A percentile compares a stretch with the other conserved stretches of the same genome.
Conservation (phyloP, 2,888 invertebrate genomes). For the Torymus texanus region DNA sequence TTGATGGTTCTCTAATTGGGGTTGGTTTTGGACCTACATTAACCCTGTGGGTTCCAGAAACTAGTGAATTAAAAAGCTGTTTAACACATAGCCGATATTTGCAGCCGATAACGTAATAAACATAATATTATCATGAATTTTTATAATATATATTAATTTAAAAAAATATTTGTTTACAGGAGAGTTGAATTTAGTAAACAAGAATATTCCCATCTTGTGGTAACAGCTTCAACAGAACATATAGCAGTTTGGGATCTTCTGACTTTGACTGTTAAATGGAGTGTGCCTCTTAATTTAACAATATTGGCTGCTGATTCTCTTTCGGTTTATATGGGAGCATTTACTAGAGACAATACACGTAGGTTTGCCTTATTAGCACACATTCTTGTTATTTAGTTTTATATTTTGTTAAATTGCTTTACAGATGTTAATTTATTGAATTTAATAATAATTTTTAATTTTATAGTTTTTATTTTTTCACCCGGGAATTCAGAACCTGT, state of each 20-base stretch:
- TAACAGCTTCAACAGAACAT: conserved; percentile 78
- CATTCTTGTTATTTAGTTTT: too few relatives aligned
- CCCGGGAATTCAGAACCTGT: conserved; percentile 78
- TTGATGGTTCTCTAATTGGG: conserved; percentile 86
- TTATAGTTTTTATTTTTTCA: conserved; percentile 81
- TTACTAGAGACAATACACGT: conserved; percentile 81
- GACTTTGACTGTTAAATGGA: conserved; percentile 83
- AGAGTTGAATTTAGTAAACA: conserved; percentile 79
- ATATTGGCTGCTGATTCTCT: conserved; percentile 79
- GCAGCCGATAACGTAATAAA: conserved; percentile 73
- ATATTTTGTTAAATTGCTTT: too few relatives aligned
- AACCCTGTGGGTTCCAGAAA: conserved; percentile 83
- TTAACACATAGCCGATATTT: conserved; percentile 75
- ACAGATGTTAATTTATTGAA: neutral
- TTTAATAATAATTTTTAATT: conserved; percentile 32
- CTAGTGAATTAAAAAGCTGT: conserved; percentile 78
- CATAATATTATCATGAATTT: neutral
- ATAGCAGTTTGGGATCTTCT: conserved; percentile 85
- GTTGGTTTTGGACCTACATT: conserved; percentile 82
- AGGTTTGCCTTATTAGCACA: conserved; percentile 67
- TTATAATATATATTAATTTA: neutral
- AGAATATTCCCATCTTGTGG: conserved; percentile 78
- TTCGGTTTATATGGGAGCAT: conserved; percentile 82
- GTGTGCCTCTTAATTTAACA: conserved; percentile 77
- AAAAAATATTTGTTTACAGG: conserved; percentile 63